Conservation (phyloP, 2,797 vertebrate species). For the Pelochelys cantorii region DNA sequence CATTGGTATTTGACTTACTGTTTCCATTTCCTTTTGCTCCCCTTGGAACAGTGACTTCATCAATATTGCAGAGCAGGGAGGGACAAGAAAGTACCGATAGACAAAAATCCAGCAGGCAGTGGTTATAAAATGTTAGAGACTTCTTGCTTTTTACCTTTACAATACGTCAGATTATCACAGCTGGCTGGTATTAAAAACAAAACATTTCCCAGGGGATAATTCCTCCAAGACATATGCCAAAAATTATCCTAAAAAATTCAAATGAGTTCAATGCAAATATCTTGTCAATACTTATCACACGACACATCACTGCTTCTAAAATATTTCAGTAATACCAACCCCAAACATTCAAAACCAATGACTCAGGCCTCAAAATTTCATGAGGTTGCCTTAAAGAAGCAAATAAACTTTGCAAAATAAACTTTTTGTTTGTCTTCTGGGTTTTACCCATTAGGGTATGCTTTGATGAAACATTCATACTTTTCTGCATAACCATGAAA, state of each 20-base stretch:
- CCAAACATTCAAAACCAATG: background rate
- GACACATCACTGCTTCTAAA: background rate
- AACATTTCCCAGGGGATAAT: background rate
- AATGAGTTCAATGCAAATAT: background rate
- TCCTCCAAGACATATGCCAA: background rate
- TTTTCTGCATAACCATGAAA: background rate
- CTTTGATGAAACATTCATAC: background rate
- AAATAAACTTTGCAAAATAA: background rate
- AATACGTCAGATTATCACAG: background rate
- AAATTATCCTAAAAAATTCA: background rate
- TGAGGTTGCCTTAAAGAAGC: background rate
- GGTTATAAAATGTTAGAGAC: background rate
- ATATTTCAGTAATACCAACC: background rate
- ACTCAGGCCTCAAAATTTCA: background rate
- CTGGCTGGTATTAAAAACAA: background rate
- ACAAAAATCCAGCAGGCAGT: background rate
- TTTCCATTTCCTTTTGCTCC: background rate
- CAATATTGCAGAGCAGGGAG: background rate
- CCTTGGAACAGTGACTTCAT: background rate
- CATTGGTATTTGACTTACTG: fast-evolving
- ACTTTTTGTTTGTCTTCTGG: background rate
- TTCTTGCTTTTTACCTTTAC: background rate
- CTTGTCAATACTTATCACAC: too few species aligned
- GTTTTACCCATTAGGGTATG: background rate
- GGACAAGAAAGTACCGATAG: background rate